Conservation (phyloP, 2,797 vertebrate species). For the Synanceia verrucosa region DNA sequence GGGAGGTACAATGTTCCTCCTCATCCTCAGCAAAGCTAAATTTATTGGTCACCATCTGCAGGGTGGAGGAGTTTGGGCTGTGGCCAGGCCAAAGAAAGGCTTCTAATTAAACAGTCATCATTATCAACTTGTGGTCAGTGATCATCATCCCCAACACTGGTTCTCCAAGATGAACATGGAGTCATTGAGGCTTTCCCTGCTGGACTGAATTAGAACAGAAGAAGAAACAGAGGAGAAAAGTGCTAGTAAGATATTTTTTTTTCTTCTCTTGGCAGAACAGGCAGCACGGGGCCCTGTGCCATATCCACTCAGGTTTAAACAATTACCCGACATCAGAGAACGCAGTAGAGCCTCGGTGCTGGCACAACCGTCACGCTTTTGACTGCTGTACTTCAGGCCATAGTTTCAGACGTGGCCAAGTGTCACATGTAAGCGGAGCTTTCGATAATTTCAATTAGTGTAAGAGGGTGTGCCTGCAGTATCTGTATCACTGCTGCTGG, state of each 20-base stretch:
- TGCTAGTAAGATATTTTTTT: constrained; percentile 61
- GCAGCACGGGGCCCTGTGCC: constrained; percentile 69
- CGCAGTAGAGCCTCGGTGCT: constrained; percentile 70
- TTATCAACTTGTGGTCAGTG: constrained; percentile 86
- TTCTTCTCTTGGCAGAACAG: constrained; percentile 68
- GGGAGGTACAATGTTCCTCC: constrained; percentile 79
- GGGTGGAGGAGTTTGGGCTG: constrained; percentile 85
- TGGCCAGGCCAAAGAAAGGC: constrained; percentile 85
- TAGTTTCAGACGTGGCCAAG: constrained; percentile 71
- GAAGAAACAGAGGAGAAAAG: constrained; percentile 72
- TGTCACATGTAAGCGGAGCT: constrained; percentile 76
- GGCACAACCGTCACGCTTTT: constrained; percentile 65
- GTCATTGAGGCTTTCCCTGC: constrained; percentile 78
- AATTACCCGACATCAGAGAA: constrained; percentile 83
- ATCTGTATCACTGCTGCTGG: constrained; percentile 74
- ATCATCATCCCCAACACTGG: constrained; percentile 80
- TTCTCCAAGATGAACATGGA: constrained; percentile 82
- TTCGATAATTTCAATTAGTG: constrained; percentile 83
- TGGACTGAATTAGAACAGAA: constrained; percentile 82
- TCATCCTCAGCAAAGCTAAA: constrained; percentile 83
- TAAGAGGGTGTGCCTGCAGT: constrained; percentile 78
- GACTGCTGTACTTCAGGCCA: constrained; percentile 63
- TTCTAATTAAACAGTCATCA: constrained; percentile 91
- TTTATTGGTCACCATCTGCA: constrained; percentile 87
- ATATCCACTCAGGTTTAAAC: constrained; percentile 86